These are phyloP conservation scores for Sarotherodon lohbergeri DNA, from an alignment of 2,113 vertebrate species.

Conservation along the genomic window DNA sequence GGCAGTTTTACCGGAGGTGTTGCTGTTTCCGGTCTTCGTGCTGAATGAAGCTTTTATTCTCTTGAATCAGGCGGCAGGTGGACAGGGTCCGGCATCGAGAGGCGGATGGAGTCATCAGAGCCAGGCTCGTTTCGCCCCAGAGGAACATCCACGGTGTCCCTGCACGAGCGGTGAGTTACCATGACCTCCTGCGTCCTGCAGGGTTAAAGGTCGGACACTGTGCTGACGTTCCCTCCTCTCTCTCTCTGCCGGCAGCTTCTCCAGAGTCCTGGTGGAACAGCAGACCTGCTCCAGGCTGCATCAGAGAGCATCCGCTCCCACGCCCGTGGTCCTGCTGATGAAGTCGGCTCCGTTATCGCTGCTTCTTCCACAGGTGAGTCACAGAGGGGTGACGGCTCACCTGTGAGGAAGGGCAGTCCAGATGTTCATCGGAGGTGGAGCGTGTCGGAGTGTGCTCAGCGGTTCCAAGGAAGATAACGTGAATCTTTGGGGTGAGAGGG, in stretches of 20 bases:
- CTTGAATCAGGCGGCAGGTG: background rate
- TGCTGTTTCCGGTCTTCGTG: background rate
- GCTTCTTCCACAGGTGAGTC: background rate
- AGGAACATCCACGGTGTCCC: slow-evolving; percentile 83
- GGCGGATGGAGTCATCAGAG: slow-evolving; percentile 75
- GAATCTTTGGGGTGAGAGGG: too few relatives aligned
- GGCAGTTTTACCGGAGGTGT: fast-evolving
- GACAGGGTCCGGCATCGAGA: background rate
- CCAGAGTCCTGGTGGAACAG: slow-evolving; percentile 1
- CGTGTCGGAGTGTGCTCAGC: too few relatives aligned
- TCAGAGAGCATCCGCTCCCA: fast-evolving
- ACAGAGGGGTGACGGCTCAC: background rate
- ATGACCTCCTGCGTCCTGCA: background rate
- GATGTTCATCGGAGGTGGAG: background rate
- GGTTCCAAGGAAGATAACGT: too few relatives aligned
- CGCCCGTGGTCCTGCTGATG: background rate
- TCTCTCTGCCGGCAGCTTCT: slow-evolving; percentile 19
- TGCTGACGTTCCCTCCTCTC: background rate
- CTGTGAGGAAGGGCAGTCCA: background rate
- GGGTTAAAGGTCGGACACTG: fast-evolving
- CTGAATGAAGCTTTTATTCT: background rate
- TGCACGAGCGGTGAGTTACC: slow-evolving; percentile 83
- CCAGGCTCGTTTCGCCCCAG: slow-evolving; percentile 77
- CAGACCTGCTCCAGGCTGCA: background rate
- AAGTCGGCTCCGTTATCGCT: fast-evolving